Conservation (phyloP, 1,140 invertebrate species). For the Chrysoperla carnea region DNA sequence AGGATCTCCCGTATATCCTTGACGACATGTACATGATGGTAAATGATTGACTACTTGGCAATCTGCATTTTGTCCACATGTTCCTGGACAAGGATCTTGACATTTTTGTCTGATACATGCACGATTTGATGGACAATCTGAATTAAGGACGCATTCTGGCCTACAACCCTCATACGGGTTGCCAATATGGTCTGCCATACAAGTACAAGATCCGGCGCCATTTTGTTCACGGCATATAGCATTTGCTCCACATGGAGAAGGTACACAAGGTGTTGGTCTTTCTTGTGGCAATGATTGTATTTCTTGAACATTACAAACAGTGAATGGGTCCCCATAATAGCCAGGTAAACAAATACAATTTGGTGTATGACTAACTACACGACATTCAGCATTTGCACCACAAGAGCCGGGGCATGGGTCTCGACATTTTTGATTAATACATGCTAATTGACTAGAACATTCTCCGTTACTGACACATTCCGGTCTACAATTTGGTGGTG, state of each 20-base stretch:
- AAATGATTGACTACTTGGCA: conserved; percentile 72
- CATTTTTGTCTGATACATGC: conserved; percentile 68
- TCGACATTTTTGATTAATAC: conserved; percentile 46
- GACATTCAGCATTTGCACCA: conserved; percentile 41
- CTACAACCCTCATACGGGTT: conserved; percentile 62
- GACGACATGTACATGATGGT: conserved; percentile 55
- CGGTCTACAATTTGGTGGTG: conserved; percentile 43
- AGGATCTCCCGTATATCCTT: conserved; percentile 60
- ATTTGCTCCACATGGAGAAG: conserved; percentile 59
- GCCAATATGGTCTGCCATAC: conserved; percentile 47
- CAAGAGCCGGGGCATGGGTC: conserved; percentile 47
- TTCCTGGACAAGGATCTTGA: conserved; percentile 58
- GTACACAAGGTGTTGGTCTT: conserved; percentile 38
- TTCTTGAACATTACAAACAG: conserved; percentile 23
- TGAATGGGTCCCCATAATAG: conserved; percentile 39
- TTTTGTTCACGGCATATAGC: conserved; percentile 42
- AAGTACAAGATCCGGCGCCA: conserved; percentile 42
- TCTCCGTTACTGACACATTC: conserved; percentile 46
- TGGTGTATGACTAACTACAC: conserved; percentile 44
- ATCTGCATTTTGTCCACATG: conserved; percentile 61
- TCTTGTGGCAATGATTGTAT: conserved; percentile 9
- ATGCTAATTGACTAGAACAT: conserved; percentile 39
- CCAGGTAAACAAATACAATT: conserved; percentile 38
- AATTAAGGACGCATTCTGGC: conserved; percentile 62
- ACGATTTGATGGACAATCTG: conserved; percentile 62